Evolutionary conservation across 2,888 invertebrate species (phyloP), one percentile per base, ranked within the genome.

Genomic region (Pristionchus arcanus): DNA sequence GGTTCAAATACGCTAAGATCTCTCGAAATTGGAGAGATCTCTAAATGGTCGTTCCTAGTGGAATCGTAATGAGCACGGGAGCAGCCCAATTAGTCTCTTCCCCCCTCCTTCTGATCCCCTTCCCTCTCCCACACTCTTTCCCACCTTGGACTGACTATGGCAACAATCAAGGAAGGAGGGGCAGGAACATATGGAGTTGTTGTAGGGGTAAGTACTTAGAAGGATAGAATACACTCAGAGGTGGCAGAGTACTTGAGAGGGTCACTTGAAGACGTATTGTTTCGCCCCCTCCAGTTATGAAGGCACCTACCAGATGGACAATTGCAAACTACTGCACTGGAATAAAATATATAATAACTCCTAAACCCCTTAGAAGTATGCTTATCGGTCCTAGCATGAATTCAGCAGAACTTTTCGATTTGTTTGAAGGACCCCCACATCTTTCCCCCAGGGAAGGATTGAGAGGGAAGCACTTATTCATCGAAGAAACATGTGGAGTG

Each of bases 141-240:
- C 86, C 66, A 86, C 59, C 84, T 55, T 84, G 25, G 37, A 83
- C 34, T 42, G 37, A 83, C 34, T 42, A 37, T 85, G n/a, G 25
- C 13, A 9, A 31, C 86, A 86, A 66, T 86, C 86, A 66, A 84
- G 84, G 83, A 66, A 84, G 84, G 83, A n/a, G 42, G 25, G 59
- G 25, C 21, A 25, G 2, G 53, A 84, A 55, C 55, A 59, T 55
- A 84, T 53, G 84, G 84, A 66, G 86, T 55, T 31, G 55, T 31
- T 21, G 42, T 15, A 34, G 31, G 63, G 63, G 63, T 59, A n/a
- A 86, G 66, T 84, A 34, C 53, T 84, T 55, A 84, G 31, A 53
- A 49, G 42, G 49, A 49, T 9, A 25, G 71, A 71, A 34, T 34
- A 71, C 71, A 71, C 34, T 71, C 31, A 68, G 71, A 71, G 34